A percentile compares a stretch with the other conserved stretches of the same genome.
These are phyloP conservation scores for Eriosoma lanigerum DNA, from an alignment of 1,140 invertebrate genomes.

Conservation along the genomic window DNA sequence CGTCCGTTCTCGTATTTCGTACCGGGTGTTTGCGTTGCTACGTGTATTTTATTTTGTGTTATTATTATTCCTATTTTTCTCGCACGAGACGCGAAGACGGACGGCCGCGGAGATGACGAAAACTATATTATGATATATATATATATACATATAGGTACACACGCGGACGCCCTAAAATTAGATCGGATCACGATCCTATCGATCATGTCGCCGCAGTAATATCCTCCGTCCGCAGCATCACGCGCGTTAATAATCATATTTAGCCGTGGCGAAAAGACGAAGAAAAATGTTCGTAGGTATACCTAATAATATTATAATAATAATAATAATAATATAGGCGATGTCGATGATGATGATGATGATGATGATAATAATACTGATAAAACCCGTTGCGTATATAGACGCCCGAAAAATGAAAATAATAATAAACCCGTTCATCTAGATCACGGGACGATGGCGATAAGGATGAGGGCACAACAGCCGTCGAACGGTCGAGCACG, in stretches of 20 bases:
- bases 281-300: too few relatives aligned
- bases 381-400: slow-evolving; percentile 17
- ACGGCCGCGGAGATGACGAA: slow-evolving; percentile 25
- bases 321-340: too few relatives aligned
- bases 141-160: background rate
- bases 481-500: slow-evolving; percentile 30
- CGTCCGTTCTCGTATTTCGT: slow-evolving; percentile 27
- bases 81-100: background rate
- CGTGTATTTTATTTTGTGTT: too few relatives aligned
- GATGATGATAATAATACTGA: background rate
- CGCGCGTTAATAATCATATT: slow-evolving; percentile 38
- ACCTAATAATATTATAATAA: slow-evolving; percentile 11
- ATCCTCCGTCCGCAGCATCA: background rate
- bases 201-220: slow-evolving; percentile 30
- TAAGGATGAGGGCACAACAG: background rate
- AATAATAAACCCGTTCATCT: slow-evolving; percentile 24
- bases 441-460: background rate
- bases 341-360: slow-evolving; percentile 18
- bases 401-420: background rate
- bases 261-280: background rate
- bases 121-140: background rate
- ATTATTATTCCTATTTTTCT: background rate
- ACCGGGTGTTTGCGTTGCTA: slow-evolving; percentile 18
- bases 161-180: slow-evolving; percentile 39
- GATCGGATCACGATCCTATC: slow-evolving; percentile 48